These are phyloP conservation scores for Lithophane leautieri DNA, from an alignment of 2,888 invertebrate species.

Conservation along the genomic window DNA sequence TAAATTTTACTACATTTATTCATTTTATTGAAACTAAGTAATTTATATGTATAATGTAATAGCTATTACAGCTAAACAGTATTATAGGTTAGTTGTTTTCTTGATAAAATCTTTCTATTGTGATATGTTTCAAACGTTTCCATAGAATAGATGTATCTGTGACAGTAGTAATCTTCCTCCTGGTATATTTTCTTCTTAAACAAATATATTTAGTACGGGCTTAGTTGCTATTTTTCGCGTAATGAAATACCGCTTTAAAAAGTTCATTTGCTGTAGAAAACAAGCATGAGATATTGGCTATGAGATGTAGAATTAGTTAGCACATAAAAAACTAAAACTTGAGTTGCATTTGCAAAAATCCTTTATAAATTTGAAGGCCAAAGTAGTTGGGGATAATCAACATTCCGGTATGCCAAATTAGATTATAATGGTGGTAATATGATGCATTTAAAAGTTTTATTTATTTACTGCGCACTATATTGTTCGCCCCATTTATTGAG, in stretches of 20 bases:
- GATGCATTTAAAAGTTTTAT: conserved; percentile 78
- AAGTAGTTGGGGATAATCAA: conserved; percentile 81
- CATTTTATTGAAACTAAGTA: conserved; percentile 81
- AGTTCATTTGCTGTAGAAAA: conserved; percentile 49
- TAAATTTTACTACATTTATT: conserved; percentile 84
- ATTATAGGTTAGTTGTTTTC: conserved; percentile 89
- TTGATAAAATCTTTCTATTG: conserved; percentile 83
- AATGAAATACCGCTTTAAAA: conserved; percentile 52
- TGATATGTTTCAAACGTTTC: conserved; percentile 80
- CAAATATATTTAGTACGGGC: conserved; percentile 57
- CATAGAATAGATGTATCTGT: conserved; percentile 76
- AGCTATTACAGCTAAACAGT: conserved; percentile 85
- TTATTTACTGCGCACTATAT: conserved; percentile 61
- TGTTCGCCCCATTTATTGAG: conserved; percentile 52
- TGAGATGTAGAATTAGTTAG: conserved; percentile 62
- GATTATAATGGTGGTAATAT: conserved; percentile 74
- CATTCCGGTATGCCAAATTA: conserved; percentile 89
- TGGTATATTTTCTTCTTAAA: conserved; percentile 56
- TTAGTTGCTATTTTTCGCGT: conserved; percentile 59
- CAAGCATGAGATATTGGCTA: conserved; percentile 57
- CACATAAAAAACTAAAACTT: conserved; percentile 54
- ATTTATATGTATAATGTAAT: conserved; percentile 78
- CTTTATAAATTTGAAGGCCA: conserved; percentile 71
- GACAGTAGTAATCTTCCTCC: conserved; percentile 60
- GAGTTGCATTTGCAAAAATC: conserved; percentile 65